These are phyloP conservation scores for Falcunculus frontatus DNA, from an alignment of 2,113 vertebrate species.

Conservation along the genomic window DNA sequence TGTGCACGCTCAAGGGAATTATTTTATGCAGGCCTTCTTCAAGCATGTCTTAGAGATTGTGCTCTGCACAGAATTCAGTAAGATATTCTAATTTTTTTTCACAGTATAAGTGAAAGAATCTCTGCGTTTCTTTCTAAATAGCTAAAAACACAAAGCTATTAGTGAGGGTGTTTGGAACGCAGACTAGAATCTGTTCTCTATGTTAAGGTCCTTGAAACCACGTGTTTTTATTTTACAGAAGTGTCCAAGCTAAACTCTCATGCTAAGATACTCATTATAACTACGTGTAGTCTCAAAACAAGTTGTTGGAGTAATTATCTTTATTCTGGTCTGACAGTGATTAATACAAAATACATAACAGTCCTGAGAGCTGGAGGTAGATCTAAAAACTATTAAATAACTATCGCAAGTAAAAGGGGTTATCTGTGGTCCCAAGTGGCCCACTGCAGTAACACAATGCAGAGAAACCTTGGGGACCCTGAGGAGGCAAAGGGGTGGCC, in stretches of 20 bases:
- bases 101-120: not conserved
- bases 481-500: rapidly evolving
- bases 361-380: not conserved
- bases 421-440: not conserved
- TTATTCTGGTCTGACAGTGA: not conserved
- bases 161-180: not conserved
- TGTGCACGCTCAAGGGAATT: not conserved
- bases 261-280: not conserved
- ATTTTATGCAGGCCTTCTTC: not conserved
- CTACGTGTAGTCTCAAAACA: not conserved
- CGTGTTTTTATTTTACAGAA: not conserved
- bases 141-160: not conserved
- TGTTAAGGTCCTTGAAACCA: not conserved
- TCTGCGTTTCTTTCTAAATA: not conserved
- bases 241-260: not conserved
- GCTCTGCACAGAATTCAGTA: not conserved
- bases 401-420: not conserved
- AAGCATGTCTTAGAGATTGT: not conserved
- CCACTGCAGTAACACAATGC: not conserved
- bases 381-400: not conserved
- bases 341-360: not conserved
- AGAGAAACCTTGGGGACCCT: not conserved
- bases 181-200: not conserved
- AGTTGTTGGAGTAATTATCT: not conserved
- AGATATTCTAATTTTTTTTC: not conserved